Base-by-base conservation (phyloP, 2,113 vertebrate species). In the Manacus vitellinus region DNA sequence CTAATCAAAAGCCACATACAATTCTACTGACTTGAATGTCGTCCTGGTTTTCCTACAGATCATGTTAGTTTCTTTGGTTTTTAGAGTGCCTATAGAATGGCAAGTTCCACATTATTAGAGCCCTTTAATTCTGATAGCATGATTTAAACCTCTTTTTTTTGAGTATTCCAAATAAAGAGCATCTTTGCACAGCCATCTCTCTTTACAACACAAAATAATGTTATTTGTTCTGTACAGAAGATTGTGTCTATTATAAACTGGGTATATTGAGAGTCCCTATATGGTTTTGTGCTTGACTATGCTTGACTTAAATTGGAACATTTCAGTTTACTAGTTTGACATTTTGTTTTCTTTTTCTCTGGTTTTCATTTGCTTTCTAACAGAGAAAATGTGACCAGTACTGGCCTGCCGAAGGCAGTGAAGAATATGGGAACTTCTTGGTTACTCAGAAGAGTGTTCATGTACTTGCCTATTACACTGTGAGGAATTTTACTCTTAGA, bases 381-480 rank as follows among this genome's bases (percentile, higher is more conserved):
- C 97, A 99, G 99, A 99, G 99, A 96, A 99, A 99, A 95, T 99
- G 99, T 98, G 99, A 99, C 93, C 99, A 99, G 93, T 99, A 99
- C 92, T 99, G 99, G 99, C 99, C 99, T 33, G 66, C 96, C 0
- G 99, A 99, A 94, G 98, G 97, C 35, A 99, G 98, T 93, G 99
- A 99, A 97, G 99, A 99, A 87, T 99, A 99, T 51, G 99, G 99
- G 56, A 97, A 98, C 90, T 98, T 99, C 91, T 95, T 99, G 95
- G 99, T 99, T 94, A 99, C 98, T 63, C 97, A 99, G 89, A 99
- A 98, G 94, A 99, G 97, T 92, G 98, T 98, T 72, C 98, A 98
- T 61, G 97, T 98, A 31, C 97, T 99, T 74, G 99, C 99, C 30
- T 99, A 99, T 97, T 99, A 99, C 94, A 99, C 99, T 71, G 98